Evolutionary conservation across 2,113 vertebrate genomes (phyloP).

Genomic region (Callaeas wilsoni): DNA sequence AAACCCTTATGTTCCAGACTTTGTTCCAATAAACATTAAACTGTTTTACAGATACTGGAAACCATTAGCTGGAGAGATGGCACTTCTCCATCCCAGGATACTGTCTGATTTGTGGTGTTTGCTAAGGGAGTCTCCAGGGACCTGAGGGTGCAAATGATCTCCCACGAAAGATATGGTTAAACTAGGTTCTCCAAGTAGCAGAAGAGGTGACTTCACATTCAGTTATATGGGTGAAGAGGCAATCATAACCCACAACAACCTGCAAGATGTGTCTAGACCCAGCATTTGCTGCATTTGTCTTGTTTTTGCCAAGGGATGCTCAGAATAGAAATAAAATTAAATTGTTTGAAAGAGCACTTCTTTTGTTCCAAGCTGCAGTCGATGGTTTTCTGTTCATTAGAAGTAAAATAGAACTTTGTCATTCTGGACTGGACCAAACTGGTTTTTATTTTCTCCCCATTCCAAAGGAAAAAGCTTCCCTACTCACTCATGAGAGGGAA

Average conservation of each 20-base stretch:
- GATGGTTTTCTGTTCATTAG: not conserved
- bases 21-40: slow-evolving; percentile 45
- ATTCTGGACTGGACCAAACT: not conserved
- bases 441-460: not conserved
- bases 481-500: not conserved
- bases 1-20: slow-evolving; percentile 45
- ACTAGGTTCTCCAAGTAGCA: not conserved
- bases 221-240: not conserved
- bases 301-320: not conserved
- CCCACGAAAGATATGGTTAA: not conserved
- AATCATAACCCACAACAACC: not conserved
- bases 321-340: slow-evolving; percentile 14
- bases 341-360: not conserved
- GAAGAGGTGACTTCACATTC: not conserved
- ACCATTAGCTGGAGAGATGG: not conserved
- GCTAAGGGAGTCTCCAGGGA: not conserved
- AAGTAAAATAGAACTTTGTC: not conserved
- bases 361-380: not conserved
- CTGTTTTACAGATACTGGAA: slow-evolving; percentile 16
- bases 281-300: not conserved
- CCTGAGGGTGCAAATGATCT: not conserved
- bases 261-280: not conserved
- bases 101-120: not conserved
- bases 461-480: not conserved
- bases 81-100: not conserved